phyloP scores from a whole-genome alignment of 2,113 vertebrate genomes.

The Ailurus styani region DNA sequence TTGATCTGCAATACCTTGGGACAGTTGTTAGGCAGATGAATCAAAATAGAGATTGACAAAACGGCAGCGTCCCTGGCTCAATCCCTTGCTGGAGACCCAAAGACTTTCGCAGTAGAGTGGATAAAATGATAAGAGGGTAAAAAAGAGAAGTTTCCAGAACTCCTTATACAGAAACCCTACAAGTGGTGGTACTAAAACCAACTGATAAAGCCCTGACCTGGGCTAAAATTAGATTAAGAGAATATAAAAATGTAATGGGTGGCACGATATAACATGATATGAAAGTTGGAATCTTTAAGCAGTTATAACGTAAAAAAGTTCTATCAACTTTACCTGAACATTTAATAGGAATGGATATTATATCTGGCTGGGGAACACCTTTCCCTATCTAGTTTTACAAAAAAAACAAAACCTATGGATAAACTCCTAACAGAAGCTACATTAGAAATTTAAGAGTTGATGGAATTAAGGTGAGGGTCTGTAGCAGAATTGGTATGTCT shows the following conservation, averaged over 20 bases:
- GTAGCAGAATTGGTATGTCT: not conserved
- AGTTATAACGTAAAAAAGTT: not conserved
- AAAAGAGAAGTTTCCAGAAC: not conserved
- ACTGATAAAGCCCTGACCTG: not conserved
- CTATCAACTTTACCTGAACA: not conserved
- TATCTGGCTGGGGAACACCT: not conserved
- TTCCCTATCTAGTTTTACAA: not conserved
- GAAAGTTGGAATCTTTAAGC: not conserved
- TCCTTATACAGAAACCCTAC: not conserved
- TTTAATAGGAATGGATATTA: not conserved
- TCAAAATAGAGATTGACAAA: not conserved
- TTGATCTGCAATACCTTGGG: not conserved
- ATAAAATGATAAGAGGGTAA: no score
- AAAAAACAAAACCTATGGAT: not conserved
- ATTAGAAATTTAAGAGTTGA: not conserved
- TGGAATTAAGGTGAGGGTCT: not conserved
- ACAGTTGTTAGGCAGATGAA: not conserved
- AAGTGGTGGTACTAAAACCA: not conserved
- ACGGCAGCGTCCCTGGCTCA: not conserved
- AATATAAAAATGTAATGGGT: not conserved
- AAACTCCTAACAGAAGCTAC: not conserved
- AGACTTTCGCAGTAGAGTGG: not conserved
- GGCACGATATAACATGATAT: not conserved
- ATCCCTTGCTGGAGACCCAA: not conserved
- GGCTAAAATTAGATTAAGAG: not conserved